Evolutionary conservation across 92 coral and sea anemone genomes (phyloP).

Genomic region (Epizoanthus illoricatus): DNA sequence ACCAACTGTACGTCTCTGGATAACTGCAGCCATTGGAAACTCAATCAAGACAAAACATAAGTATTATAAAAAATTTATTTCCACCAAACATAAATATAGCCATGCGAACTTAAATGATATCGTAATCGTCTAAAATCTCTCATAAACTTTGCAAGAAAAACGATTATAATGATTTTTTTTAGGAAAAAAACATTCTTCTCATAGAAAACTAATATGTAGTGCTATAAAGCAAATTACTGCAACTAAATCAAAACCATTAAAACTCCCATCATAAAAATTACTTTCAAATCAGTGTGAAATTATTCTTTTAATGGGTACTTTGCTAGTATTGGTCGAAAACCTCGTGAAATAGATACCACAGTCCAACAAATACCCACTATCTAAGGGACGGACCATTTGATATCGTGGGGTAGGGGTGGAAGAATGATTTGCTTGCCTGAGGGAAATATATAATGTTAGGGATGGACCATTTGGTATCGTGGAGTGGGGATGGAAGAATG

Average conservation of each 20-base stretch:
- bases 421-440: too few species aligned
- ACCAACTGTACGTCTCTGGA: constrained; percentile 34
- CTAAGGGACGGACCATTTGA: too few species aligned
- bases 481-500: too few species aligned
- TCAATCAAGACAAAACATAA: constrained; percentile 18
- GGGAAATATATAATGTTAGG: too few species aligned
- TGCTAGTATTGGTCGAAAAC: not conserved
- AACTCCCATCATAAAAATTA: not conserved
- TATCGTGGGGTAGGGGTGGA: too few species aligned
- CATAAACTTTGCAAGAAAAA: not conserved
- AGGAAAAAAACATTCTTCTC: not conserved
- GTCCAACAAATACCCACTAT: too few species aligned
- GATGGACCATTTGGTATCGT: too few species aligned
- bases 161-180: not conserved
- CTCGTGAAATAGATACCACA: too few species aligned
- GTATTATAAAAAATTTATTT: not conserved
- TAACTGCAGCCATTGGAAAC: not conserved
- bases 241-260: constrained; percentile 9
- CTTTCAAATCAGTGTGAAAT: not conserved
- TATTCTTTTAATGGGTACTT: constrained; percentile 4
- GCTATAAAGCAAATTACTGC: not conserved
- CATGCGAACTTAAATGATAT: not conserved
- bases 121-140: constrained; percentile 1
- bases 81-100: not conserved
- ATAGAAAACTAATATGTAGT: constrained; percentile 1